Evolutionary conservation across 2,797 vertebrate genomes (phyloP), one percentile per base, ranked within the genome.

Genomic region (Sebastes reedi): DNA sequence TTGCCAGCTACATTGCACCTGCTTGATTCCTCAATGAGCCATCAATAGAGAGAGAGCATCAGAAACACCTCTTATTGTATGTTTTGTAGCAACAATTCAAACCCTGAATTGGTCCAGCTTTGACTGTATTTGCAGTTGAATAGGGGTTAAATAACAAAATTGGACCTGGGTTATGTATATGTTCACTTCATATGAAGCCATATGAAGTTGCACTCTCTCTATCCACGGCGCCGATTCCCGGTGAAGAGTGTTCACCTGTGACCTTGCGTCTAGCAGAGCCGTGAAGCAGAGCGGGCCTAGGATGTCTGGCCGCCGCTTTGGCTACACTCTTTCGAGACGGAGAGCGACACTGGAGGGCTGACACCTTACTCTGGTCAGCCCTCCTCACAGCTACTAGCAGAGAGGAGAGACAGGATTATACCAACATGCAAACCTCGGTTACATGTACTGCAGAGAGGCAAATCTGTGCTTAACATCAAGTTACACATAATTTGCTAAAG

Each of bases 331-430:
- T 98, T 97, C 97, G 97, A 96, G 97, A 97, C 16, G 97, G 97
- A 93, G 97, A 98, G 88, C 96, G 96, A 95, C 92, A 94, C 95
- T 97, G 97, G 96, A 97, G 97, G 95, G 96, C 97, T 95, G 97
- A 95, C 96, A 97, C 95, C 96, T 97, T 98, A 97, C 92, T 96
- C 96, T 97, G 97, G 94, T 98, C 97, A 96, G 96, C 96, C 97
- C 97, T 98, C 97, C 98, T 97, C 95, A 96, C 93, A 88, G 96
- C 96, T 94, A 97, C 97, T 97, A 96, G 60, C 90, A 95, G 94
- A 94, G 94, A 96, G 95, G 96, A 96, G 94, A 97, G 92, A 97
- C 92, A 97, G 81, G 88, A 95, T 97, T 97, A 97, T 94, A 95
- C 85, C 81, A 67, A 78, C 72, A 90, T 72, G 71, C 46, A 86